Conservation (phyloP, 2,797 vertebrate genomes). For the Poecile montanus region DNA sequence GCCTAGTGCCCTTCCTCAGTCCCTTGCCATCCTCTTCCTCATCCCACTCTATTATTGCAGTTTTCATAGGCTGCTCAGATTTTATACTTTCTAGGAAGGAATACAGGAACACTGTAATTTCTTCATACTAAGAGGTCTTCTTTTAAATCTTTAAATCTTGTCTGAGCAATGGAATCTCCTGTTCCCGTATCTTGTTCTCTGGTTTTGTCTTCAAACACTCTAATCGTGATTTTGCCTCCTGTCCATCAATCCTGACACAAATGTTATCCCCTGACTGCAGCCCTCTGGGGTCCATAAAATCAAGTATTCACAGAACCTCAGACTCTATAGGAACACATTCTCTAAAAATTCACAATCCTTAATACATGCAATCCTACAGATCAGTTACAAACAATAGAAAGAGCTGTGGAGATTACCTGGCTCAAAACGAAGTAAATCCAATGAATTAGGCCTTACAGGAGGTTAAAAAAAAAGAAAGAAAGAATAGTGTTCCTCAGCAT, state of each 20-base stretch:
- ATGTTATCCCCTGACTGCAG: neutral
- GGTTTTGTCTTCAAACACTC: neutral
- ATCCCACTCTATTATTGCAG: neutral
- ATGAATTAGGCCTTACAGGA: neutral
- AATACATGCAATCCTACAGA: accelerated
- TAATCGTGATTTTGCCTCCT: neutral
- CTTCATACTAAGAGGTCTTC: neutral
- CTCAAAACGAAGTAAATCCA: neutral
- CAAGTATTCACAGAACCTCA: neutral
- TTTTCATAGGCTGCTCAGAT: neutral
- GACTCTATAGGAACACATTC: neutral
- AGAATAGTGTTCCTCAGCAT: neutral
- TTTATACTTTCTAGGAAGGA: neutral
- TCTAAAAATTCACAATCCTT: neutral
- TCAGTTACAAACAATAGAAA: neutral
- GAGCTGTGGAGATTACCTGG: neutral
- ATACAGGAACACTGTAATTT: neutral
- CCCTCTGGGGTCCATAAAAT: neutral
- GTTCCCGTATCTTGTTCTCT: neutral
- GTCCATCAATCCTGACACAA: neutral
- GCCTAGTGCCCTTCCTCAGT: neutral
- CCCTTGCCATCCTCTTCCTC: neutral
- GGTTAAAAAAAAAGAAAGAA: neutral
- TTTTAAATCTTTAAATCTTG: neutral
- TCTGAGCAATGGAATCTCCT: neutral